Conservation (phyloP, 2,797 vertebrate genomes). For the Pseudomugil gertrudae region DNA sequence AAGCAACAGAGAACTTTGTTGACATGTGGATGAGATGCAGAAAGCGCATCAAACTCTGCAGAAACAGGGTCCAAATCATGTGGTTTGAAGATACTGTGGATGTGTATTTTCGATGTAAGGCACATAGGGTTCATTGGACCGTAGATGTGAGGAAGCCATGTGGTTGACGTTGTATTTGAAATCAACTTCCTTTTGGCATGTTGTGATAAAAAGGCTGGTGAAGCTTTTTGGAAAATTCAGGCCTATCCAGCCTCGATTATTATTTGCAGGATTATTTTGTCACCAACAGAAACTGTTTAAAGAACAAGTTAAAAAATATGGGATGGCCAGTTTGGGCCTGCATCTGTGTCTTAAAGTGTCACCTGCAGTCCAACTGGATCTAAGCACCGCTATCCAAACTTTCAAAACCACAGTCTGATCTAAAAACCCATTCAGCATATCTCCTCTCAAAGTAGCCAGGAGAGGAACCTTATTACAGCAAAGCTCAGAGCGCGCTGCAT, state of each 20-base stretch:
- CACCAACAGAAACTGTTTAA: constrained; percentile 18
- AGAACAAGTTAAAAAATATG: not conserved
- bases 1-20: not conserved
- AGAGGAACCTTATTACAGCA: not conserved
- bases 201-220: not conserved
- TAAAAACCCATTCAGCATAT: constrained; percentile 19
- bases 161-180: no score
- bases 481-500: constrained; percentile 4
- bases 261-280: constrained; percentile 23
- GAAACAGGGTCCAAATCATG: no score
- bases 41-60: not conserved
- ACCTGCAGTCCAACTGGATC: not conserved
- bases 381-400: constrained; percentile 22
- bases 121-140: no score
- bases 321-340: not conserved
- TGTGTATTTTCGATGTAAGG: no score
- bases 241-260: constrained; percentile 2
- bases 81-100: not conserved
- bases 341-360: constrained; percentile 11
- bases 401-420: constrained; percentile 17
- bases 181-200: no score
- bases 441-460: constrained; percentile 38
- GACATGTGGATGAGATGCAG: not conserved
- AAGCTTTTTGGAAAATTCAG: not conserved
- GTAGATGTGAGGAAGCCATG: no score